These are phyloP conservation scores for Babyrousa celebensis DNA, from an alignment of 2,797 vertebrate species.

Conservation along the genomic window DNA sequence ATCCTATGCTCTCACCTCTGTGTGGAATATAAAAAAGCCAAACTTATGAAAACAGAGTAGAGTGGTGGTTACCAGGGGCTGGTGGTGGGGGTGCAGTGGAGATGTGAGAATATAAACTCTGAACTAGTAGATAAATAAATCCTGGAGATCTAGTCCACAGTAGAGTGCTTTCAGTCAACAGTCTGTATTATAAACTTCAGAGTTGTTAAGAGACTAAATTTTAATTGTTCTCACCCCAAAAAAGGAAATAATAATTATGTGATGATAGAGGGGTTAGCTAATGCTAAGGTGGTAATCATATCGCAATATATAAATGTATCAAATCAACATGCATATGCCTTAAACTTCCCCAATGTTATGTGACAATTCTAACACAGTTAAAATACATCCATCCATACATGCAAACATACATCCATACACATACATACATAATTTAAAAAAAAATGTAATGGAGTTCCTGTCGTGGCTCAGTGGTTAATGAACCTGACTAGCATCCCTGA, in stretches of 20 bases:
- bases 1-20: neutral
- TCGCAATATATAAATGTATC: neutral
- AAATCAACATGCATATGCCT: neutral
- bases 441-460: too few species aligned
- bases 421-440: neutral
- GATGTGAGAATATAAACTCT: neutral
- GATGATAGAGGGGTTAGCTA: neutral
- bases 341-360: neutral
- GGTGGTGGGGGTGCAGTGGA: neutral
- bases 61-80: neutral
- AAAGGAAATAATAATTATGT: neutral
- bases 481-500: too few species aligned
- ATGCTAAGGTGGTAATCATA: neutral
- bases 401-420: too few species aligned
- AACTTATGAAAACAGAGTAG: neutral
- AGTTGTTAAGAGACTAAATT: neutral
- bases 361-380: neutral
- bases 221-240: neutral
- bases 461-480: too few species aligned
- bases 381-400: neutral
- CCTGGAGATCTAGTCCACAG: neutral
- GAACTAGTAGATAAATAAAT: neutral
- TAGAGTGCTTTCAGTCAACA: neutral
- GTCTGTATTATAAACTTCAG: neutral
- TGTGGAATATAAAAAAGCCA: neutral